These are phyloP conservation scores for Sapajus apella DNA, from an alignment of 2,113 vertebrate species.

Conservation along the genomic window DNA sequence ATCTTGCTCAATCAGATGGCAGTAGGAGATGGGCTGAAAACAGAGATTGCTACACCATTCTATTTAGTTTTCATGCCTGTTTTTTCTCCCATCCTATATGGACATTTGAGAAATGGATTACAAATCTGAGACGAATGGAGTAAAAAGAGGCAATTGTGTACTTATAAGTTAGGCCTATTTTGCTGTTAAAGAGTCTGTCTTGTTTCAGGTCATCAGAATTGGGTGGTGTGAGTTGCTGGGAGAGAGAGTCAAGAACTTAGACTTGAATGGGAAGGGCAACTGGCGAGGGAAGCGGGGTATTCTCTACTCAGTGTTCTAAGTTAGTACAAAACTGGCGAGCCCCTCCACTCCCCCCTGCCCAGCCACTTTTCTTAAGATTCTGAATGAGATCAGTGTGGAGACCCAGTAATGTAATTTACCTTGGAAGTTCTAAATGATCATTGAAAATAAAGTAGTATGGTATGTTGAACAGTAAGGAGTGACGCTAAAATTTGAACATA, in stretches of 20 bases:
- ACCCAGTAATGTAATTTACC: not conserved
- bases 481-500: not conserved
- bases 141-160: not conserved
- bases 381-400: not conserved
- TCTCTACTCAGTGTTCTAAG: not conserved
- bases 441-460: constrained; percentile 21
- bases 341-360: too few relatives aligned
- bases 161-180: not conserved
- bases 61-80: not conserved
- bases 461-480: not conserved
- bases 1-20: not conserved
- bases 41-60: not conserved
- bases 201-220: not conserved
- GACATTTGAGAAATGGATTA: constrained; percentile 27
- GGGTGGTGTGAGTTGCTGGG: not conserved
- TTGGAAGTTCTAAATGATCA: constrained; percentile 40
- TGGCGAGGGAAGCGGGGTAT: not conserved
- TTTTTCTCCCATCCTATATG: not conserved
- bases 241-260: not conserved
- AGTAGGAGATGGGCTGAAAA: not conserved
- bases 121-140: not conserved
- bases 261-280: not conserved
- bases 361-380: not conserved
- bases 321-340: not conserved
- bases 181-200: not conserved